Percentiles rank a stretch among this genome's conserved stretches.
Evolutionary conservation across 2,888 invertebrate species (phyloP).

Genomic region (Quadroppia sp.): DNA sequence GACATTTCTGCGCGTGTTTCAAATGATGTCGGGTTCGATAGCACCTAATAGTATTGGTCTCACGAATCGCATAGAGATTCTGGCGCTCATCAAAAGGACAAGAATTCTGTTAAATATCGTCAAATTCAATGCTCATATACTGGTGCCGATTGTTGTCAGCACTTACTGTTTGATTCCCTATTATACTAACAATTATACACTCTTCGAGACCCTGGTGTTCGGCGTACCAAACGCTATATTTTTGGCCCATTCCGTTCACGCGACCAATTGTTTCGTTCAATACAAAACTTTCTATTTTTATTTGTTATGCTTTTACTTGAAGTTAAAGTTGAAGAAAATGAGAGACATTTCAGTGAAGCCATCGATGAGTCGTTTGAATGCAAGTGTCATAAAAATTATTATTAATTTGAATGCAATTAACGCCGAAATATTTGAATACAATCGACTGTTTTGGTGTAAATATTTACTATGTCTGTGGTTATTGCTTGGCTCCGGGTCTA

Average conservation of each 20-base stretch:
- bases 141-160: not conserved
- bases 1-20: not conserved
- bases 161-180: not conserved
- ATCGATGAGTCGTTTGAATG: not conserved
- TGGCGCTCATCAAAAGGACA: not conserved
- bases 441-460: no score
- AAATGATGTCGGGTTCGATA: conserved; percentile 22
- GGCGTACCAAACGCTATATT: no score
- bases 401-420: not conserved
- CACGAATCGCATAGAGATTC: not conserved
- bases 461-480: no score
- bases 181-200: not conserved
- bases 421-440: not conserved
- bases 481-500: no score
- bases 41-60: not conserved
- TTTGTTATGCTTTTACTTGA: not conserved
- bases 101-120: not conserved
- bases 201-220: not conserved
- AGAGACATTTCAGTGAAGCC: not conserved
- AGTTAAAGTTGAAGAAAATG: not conserved
- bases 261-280: no score
- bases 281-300: no score
- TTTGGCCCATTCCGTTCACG: no score
- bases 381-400: not conserved
- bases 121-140: not conserved